Conservation (phyloP, 2,113 vertebrate species). For the Tor tambroides region DNA sequence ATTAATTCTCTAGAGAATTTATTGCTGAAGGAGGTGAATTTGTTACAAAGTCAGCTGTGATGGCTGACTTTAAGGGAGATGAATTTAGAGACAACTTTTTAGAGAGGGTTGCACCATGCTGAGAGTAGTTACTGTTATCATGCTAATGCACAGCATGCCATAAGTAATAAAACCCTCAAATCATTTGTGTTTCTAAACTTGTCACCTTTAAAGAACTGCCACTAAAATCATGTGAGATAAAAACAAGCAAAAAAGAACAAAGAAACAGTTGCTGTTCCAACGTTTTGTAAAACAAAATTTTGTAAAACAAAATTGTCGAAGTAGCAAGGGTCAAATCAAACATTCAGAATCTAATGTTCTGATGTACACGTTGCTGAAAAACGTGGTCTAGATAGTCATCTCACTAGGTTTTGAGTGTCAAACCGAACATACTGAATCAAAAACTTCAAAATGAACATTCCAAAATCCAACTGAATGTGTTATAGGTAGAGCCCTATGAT, state of each 20-base stretch:
- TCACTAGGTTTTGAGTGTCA: too few species aligned
- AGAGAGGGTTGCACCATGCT: not conserved
- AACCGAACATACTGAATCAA: too few species aligned
- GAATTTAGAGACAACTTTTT: not conserved
- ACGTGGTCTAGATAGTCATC: too few species aligned
- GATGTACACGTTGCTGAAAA: too few species aligned
- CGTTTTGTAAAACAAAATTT: too few species aligned
- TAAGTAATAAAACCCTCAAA: not conserved
- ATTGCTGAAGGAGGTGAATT: not conserved
- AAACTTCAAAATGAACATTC: too few species aligned
- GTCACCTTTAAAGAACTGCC: not conserved
- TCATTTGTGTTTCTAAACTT: not conserved
- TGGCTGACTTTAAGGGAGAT: not conserved
- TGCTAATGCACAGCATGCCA: not conserved
- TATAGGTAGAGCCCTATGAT: too few species aligned
- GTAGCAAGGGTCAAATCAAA: too few species aligned
- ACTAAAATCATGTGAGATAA: not conserved
- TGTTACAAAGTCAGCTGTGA: not conserved
- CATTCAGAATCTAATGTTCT: too few species aligned
- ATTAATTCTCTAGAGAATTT: not conserved
- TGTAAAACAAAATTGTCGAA: too few species aligned
- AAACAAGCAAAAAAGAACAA: not conserved
- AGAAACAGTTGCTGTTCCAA: not conserved
- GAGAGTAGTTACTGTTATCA: not conserved
- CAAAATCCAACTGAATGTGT: too few species aligned